Evolutionary conservation across 2,113 vertebrate genomes (phyloP).

Genomic region (Corythaixoides concolor): DNA sequence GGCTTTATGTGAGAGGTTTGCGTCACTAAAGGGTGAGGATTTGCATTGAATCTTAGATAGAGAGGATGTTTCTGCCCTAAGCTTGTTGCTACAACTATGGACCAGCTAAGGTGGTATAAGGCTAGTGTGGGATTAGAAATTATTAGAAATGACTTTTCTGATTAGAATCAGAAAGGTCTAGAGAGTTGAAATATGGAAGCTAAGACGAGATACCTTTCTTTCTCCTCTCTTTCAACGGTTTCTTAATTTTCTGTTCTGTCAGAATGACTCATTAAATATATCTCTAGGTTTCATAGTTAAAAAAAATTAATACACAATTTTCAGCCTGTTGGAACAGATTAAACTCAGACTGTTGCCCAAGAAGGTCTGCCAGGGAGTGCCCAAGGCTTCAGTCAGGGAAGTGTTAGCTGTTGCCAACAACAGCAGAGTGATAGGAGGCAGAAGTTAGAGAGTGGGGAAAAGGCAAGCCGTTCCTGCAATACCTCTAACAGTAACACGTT

Average conservation of each 20-base stretch:
- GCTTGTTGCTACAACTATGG: background rate
- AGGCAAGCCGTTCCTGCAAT: background rate
- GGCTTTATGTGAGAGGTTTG: background rate
- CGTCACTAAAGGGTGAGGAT: background rate
- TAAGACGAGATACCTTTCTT: background rate
- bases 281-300: background rate
- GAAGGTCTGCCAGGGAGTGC: background rate
- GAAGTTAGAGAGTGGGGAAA: background rate
- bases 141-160: background rate
- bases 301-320: background rate
- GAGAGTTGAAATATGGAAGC: background rate
- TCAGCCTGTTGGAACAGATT: background rate
- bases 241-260: background rate
- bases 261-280: background rate
- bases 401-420: background rate
- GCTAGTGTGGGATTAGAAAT: background rate
- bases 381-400: background rate
- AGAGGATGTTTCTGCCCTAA: background rate
- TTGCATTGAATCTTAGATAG: background rate
- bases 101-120: background rate
- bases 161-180: background rate
- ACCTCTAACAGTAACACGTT: background rate
- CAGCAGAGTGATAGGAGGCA: background rate
- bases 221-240: background rate
- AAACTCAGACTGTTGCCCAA: background rate